Evolutionary conservation across 2,113 vertebrate genomes (phyloP).

Genomic region (Heterotis niloticus): DNA sequence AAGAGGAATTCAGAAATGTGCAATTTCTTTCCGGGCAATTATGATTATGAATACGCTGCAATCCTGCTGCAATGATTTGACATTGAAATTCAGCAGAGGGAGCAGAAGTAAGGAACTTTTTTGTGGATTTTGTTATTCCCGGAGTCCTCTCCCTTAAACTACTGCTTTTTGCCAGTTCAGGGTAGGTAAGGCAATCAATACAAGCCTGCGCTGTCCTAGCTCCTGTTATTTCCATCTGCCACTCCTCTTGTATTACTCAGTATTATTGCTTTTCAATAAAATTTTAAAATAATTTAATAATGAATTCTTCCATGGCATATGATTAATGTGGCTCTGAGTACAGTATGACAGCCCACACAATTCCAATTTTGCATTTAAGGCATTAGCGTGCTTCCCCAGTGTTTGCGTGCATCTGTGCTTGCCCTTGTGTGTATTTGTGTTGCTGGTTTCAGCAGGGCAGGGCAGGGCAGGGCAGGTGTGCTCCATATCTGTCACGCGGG

Average conservation of each 20-base stretch:
- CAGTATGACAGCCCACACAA: not conserved
- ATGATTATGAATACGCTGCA: not conserved
- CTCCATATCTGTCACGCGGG: not conserved
- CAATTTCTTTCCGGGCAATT: not conserved
- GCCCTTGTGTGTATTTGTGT: not conserved
- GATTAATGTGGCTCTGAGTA: conserved; percentile 11
- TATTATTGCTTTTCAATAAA: conserved; percentile 17
- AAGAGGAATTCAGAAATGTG: conserved; percentile 1
- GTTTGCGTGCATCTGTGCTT: conserved; percentile 7
- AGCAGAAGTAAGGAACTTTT: not conserved
- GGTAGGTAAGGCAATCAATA: not conserved
- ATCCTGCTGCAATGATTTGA: not conserved
- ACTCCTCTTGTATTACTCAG: conserved; percentile 11
- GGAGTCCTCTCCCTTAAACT: not conserved
- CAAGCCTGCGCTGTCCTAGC: not conserved
- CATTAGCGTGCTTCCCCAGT: not conserved
- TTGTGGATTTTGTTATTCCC: not conserved
- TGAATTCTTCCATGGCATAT: not conserved
- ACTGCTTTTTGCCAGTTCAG: conserved; percentile 1
- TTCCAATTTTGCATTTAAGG: conserved; percentile 22
- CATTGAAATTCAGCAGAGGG: not conserved
- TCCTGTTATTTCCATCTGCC: not conserved
- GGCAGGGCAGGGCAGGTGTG: not conserved
- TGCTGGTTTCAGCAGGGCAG: not conserved
- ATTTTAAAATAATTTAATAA: conserved; percentile 21